A percentile compares a stretch with the other conserved stretches of the same genome.
These are phyloP conservation scores for Xanthia togata DNA, from an alignment of 2,888 invertebrate species.

Conservation along the genomic window DNA sequence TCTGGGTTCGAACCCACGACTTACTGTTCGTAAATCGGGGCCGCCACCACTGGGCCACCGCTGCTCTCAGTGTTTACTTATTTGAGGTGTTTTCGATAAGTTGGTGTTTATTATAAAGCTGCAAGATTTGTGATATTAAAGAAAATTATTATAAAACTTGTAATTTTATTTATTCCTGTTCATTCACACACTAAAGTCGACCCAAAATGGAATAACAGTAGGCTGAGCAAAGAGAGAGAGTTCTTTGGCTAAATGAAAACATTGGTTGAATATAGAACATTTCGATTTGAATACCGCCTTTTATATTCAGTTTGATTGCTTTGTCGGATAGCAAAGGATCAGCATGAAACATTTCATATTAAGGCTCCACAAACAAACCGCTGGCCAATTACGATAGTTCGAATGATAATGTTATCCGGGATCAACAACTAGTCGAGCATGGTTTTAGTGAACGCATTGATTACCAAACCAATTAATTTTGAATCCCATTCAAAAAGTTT, in stretches of 20 bases:
- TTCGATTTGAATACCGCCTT: constrained; percentile 7
- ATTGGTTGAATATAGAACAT: neutral
- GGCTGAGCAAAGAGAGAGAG: neutral
- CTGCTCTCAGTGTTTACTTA: neutral
- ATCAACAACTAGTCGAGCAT: constrained; percentile 15
- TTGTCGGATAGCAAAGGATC: constrained; percentile 23
- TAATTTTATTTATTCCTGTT: neutral
- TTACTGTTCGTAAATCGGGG: too few species aligned
- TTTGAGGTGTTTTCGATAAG: neutral
- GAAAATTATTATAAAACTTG: neutral
- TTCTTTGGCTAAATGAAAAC: neutral
- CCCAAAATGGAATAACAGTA: neutral
- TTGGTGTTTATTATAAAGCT: neutral
- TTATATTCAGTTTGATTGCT: constrained; percentile 18
- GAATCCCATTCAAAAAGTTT: neutral
- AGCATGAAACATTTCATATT: constrained; percentile 39
- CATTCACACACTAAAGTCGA: too few species aligned
- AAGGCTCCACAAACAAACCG: constrained; percentile 31
- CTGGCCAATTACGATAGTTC: constrained; percentile 49
- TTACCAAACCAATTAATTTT: constrained; percentile 26
- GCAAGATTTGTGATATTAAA: constrained; percentile 7
- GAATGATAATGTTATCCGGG: constrained; percentile 49
- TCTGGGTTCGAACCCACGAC: too few species aligned
- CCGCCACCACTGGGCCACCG: too few species aligned
- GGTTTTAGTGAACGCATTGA: constrained; percentile 5